A percentile compares a stretch with the other conserved stretches of the same genome.
phyloP scores from a whole-genome alignment of 2,888 invertebrate species.

The Alsophila aescularia region DNA sequence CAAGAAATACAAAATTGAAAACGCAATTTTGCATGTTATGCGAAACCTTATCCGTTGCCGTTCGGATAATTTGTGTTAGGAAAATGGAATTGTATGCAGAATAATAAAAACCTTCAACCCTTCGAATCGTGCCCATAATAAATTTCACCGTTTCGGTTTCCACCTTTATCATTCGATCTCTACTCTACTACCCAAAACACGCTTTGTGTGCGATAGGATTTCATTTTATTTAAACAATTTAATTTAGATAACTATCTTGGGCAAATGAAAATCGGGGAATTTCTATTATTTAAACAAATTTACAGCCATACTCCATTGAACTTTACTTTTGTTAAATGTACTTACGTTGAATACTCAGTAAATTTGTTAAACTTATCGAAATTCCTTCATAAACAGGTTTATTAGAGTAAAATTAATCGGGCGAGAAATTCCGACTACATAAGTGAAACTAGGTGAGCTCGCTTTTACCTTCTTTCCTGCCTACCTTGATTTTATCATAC shows the following conservation, averaged over 20 bases:
- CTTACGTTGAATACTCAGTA: too few species aligned
- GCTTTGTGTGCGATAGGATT: slow-evolving; percentile 32
- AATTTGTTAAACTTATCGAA: too few species aligned
- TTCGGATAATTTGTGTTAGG: slow-evolving; percentile 79
- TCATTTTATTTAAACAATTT: slow-evolving; percentile 13
- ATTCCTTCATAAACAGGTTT: too few species aligned
- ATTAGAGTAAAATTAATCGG: too few species aligned
- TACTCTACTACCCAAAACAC: slow-evolving; percentile 53
- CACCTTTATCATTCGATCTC: slow-evolving; percentile 56
- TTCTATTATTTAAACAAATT: neutral
- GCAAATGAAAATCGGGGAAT: slow-evolving; percentile 2
- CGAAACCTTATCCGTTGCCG: slow-evolving; percentile 72
- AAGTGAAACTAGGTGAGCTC: neutral
- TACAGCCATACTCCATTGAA: too few species aligned
- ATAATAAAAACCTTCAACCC: slow-evolving; percentile 80
- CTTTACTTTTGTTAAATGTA: too few species aligned
- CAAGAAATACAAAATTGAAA: slow-evolving; percentile 41
- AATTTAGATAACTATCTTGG: slow-evolving; percentile 16
- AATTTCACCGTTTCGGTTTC: slow-evolving; percentile 66
- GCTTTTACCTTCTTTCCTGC: neutral
- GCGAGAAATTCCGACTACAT: too few species aligned
- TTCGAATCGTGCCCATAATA: slow-evolving; percentile 70
- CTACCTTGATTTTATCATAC: too few species aligned
- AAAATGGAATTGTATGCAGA: slow-evolving; percentile 81
- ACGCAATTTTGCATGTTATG: slow-evolving; percentile 73